phyloP scores from a whole-genome alignment of 1,140 invertebrate species.

The Antheraea mylitta region DNA sequence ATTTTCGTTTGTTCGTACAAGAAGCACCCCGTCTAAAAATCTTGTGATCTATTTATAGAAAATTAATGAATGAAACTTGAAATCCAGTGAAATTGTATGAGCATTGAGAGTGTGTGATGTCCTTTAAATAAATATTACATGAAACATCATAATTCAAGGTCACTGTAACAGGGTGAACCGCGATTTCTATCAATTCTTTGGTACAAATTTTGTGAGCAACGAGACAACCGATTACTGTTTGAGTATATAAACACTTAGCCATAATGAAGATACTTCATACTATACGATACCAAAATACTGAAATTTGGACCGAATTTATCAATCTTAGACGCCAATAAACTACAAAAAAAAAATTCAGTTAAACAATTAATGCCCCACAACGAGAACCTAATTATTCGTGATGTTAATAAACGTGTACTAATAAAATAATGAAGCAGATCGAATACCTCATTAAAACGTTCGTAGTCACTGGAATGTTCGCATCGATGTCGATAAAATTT shows the following conservation, averaged over 20 bases:
- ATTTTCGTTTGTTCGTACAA: too few species aligned
- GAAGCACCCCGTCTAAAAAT: too few species aligned
- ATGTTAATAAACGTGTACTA: background rate
- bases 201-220: slow-evolving; percentile 73
- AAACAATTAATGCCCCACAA: background rate
- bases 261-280: slow-evolving; percentile 35
- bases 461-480: slow-evolving; percentile 66
- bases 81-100: too few species aligned
- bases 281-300: slow-evolving; percentile 55
- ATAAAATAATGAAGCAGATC: slow-evolving; percentile 8
- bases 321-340: slow-evolving; percentile 26
- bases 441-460: slow-evolving; percentile 8
- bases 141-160: background rate
- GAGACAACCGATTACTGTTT: slow-evolving; percentile 42
- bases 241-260: slow-evolving; percentile 48
- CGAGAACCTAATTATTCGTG: slow-evolving; percentile 4
- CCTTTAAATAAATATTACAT: too few species aligned
- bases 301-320: slow-evolving; percentile 35
- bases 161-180: background rate
- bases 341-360: background rate
- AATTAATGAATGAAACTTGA: too few species aligned
- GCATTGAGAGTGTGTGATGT: too few species aligned
- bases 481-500: slow-evolving; percentile 26
- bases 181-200: slow-evolving; percentile 52
- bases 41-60: too few species aligned